Evolutionary conservation across 2,888 invertebrate species (phyloP), one percentile per base, ranked within the genome.

Genomic region (Helicoverpa assulta): DNA sequence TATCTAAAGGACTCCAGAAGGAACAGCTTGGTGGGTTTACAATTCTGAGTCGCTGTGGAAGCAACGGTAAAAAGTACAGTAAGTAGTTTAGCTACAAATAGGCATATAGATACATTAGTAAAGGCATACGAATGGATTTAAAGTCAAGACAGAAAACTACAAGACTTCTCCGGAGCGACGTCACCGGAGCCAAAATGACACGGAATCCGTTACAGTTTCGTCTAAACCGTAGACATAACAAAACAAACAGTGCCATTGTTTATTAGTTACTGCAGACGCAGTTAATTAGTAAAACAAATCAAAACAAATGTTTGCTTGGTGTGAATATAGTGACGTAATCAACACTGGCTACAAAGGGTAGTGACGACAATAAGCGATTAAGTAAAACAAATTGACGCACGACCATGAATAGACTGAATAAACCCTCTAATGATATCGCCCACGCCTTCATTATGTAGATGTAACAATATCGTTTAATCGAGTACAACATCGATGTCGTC

Each of bases 361-460:
- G 85, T 94, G 94, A 94, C 94, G 94, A 90, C 89, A 92, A 82
- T 87, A 73, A 69, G 82, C 87, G 89, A 89, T 90, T 88, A 91
- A 89, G 86, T 82, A 86, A 88, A 91, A 88, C 90, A 92, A 93
- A 95, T 89, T 94, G 94, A 95, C 95, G 94, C 94, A 94, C 92
- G 88, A 84, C 85, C 83, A 66, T 82, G 83, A 80, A 81, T 82
- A 80, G 70, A 80, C 80, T 88, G 87, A 87, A 86, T 81, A 85
- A 81, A 78, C 78, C 86, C 81, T 75, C 68, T 81, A 84, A 86
- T 84, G 82, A 87, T 85, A 83, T 77, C 90, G 81, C 95, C 94
- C 89, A 94, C 94, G 88, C 91, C 85, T 86, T 87, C 87, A 88
- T 90, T 89, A 88, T 89, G 88, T 88, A 90, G 85, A 85, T 85